Percentiles rank a stretch among this genome's conserved stretches.
phyloP scores from a whole-genome alignment of 2,113 vertebrate species.

The Condylura cristata region DNA sequence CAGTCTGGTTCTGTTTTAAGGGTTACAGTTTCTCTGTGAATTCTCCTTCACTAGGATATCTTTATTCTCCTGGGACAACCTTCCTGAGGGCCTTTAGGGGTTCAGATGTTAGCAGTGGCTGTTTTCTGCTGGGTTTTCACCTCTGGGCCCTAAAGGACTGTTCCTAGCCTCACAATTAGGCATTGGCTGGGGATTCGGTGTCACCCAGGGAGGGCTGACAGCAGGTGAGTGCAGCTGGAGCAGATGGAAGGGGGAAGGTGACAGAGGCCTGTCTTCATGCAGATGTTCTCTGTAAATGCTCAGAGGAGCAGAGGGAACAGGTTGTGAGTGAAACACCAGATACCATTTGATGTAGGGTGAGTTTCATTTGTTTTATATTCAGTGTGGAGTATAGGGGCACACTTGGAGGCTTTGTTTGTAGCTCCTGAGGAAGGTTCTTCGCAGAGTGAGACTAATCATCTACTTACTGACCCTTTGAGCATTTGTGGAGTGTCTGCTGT shows the following conservation, averaged over 20 bases:
- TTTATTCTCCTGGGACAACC: background rate
- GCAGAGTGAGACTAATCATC: background rate
- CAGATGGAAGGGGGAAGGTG: conserved; percentile 57
- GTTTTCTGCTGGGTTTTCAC: conserved; percentile 37
- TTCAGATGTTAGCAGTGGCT: background rate
- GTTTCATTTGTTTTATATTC: conserved; percentile 32
- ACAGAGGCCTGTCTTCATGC: conserved; percentile 26
- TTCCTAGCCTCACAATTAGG: conserved; percentile 11
- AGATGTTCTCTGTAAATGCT: conserved; percentile 29
- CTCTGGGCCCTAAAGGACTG: background rate
- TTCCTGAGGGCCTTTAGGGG: background rate
- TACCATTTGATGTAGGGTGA: background rate
- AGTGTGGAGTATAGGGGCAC: background rate
- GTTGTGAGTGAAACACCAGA: background rate
- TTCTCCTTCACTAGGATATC: conserved; percentile 35
- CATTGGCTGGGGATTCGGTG: background rate
- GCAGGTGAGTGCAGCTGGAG: conserved; percentile 31
- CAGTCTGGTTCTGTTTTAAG: conserved; percentile 1
- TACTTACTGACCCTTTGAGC: background rate
- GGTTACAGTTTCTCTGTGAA: conserved; percentile 23
- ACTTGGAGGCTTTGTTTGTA: background rate
- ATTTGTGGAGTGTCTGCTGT: background rate
- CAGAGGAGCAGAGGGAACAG: background rate
- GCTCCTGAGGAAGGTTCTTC: background rate
- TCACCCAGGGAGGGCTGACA: background rate